Evolutionary conservation across 2,888 invertebrate genomes (phyloP), one percentile per base, ranked within the genome.

Genomic region (Petrolisthes manimaculis): DNA sequence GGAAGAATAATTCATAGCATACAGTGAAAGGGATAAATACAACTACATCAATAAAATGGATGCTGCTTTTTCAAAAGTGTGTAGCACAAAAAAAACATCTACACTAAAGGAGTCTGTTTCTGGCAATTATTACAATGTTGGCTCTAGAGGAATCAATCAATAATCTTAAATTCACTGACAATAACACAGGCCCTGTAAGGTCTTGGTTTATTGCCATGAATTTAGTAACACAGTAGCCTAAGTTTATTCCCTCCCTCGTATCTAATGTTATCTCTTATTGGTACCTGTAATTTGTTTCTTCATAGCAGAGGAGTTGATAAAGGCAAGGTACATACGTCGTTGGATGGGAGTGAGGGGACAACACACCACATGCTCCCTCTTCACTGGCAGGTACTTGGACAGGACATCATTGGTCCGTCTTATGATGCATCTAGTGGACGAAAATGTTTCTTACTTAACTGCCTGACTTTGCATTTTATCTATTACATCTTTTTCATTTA

Each of bases 361-460:
- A 92, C 98, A 98, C 91, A 99, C 96, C 82, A 99, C 97, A 94
- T 98, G 96, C 94, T 97, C 97, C 92, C 97, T 96, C 94, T 99
- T 98, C 67, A 99, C 96, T 0, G 99, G 99, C 89, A 99, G 94
- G 94, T 99, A 99, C 94, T 99, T 98, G 0, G 99, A 99, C 3
- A 99, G 94, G 77, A 99, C 94, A 80, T 96, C 96, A 91, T 97
- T 97, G 0, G 99, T 99, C 92, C 99, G 95, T 86, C 99, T 95
- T 90, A 99, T 99, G 93, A 99, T 96, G 93, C 99, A 99, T 92
- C 96, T 92, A 87, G n/a, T 24, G 5, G n/a, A 74, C 69, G 14
- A 54, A 55, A 56, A 6, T 51, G 14, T 51, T 8, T 37, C 2
- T 24, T 4, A 18, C 75, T 6, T 4, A 4, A 21, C 24, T 51